Percentiles rank a stretch among this genome's conserved stretches.
Evolutionary conservation across 2,113 vertebrate species (phyloP).

Genomic region (Phrynosoma platyrhinos): DNA sequence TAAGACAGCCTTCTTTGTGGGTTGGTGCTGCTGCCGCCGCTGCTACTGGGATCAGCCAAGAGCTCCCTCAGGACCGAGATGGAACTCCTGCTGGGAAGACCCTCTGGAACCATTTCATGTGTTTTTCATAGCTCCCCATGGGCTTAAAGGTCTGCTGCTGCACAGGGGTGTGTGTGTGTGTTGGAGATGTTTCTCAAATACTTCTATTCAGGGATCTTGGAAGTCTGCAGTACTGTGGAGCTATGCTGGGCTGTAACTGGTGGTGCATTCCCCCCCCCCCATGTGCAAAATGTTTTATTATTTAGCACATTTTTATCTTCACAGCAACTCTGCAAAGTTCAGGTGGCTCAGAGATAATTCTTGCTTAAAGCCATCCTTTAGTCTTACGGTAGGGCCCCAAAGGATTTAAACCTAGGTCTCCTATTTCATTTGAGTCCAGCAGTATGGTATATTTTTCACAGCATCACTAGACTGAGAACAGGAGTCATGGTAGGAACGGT

Average conservation of each 20-base stretch:
- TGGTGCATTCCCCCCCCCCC: too few species aligned
- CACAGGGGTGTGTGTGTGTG: background rate
- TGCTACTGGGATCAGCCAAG: background rate
- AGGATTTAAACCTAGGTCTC: too few species aligned
- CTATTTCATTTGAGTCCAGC: too few species aligned
- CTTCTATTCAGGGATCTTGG: background rate
- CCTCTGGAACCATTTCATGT: background rate
- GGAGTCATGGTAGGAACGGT: background rate
- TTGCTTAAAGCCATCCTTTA: background rate
- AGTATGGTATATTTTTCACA: too few species aligned
- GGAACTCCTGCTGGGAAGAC: background rate
- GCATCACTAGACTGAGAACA: background rate
- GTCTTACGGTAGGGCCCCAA: background rate
- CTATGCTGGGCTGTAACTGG: background rate
- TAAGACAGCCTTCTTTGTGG: background rate
- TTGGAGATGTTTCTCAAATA: background rate
- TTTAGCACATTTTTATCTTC: background rate
- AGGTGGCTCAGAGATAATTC: too few species aligned
- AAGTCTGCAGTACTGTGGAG: accelerated
- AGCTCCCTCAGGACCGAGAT: background rate
- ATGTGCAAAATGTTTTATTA: too few species aligned
- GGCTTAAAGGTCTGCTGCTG: background rate
- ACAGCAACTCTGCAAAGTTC: background rate
- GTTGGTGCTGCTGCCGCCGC: background rate
- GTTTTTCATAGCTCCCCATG: background rate